These are phyloP conservation scores for Baronia brevicornis DNA, from an alignment of 2,888 invertebrate genomes.

Conservation along the genomic window DNA sequence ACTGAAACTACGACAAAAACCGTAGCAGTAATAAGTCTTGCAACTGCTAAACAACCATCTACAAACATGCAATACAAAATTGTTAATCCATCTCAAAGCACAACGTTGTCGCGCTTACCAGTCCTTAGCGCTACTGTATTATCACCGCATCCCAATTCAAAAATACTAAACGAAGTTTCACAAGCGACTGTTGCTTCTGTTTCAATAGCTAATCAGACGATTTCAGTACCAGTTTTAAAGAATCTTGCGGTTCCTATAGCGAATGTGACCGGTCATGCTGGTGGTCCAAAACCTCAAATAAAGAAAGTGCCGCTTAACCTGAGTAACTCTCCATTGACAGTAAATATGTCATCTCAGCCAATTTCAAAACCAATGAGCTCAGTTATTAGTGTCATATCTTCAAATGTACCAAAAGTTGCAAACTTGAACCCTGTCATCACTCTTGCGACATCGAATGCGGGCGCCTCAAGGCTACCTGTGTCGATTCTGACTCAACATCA, in stretches of 20 bases:
- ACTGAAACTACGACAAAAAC: conserved; percentile 72
- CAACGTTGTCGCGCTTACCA: conserved; percentile 50
- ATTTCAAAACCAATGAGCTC: conserved; percentile 61
- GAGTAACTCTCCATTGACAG: conserved; percentile 46
- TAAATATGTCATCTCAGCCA: conserved; percentile 51
- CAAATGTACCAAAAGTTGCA: conserved; percentile 53
- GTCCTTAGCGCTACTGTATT: conserved; percentile 49
- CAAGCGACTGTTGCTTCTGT: conserved; percentile 76
- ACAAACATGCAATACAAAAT: conserved; percentile 62
- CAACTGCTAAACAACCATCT: conserved; percentile 57
- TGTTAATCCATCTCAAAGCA: conserved; percentile 43
- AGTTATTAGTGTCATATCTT: conserved; percentile 67
- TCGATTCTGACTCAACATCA: conserved; percentile 66
- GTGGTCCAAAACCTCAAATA: conserved; percentile 40
- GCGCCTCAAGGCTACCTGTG: conserved; percentile 52
- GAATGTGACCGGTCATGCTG: conserved; percentile 35
- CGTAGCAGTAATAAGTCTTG: conserved; percentile 68
- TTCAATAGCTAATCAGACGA: conserved; percentile 69
- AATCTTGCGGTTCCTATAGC: conserved; percentile 55
- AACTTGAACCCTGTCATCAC: conserved; percentile 57
- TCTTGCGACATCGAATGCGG: conserved; percentile 49
- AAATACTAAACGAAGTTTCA: conserved; percentile 72
- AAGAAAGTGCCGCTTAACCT: conserved; percentile 56
- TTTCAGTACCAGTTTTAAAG: conserved; percentile 66
- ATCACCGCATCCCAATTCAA: conserved; percentile 59